Evolutionary conservation across 2,888 invertebrate genomes (phyloP), one percentile per base, ranked within the genome.

Genomic region (Drosophila neonasuta): DNA sequence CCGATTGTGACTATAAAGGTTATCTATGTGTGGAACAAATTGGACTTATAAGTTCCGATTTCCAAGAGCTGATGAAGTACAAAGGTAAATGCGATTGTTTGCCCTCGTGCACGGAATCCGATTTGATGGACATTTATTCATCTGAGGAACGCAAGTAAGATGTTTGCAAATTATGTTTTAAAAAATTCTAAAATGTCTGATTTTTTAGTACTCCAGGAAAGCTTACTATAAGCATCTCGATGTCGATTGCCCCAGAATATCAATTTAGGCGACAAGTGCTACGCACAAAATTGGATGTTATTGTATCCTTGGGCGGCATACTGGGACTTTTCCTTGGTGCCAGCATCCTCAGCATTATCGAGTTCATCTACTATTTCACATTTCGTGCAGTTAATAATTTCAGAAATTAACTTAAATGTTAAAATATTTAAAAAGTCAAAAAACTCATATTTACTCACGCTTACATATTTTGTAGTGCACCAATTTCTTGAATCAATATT

Each of bases 31-130:
- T 95, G 11, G 93, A 89, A 52, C 30, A 41, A 2, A 17, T 58
- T 1, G 67, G 68, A 3, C 70, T 87, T 62, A 69, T 88, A 0
- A 66, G 75, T 45, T 86, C 87, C 2, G 84, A 93, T 79, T 76
- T 91, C 0, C 89, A 93, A 69, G 91, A 93, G 62, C 85, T 95
- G 44, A 30, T 89, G 2, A 59, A 45, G 10, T 55, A 60, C 10
- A 46, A 44, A 0, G 72, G 24, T 9, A 71, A 73, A 0, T 95
- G 95, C 76, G 90, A 92, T 63, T 95, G 95, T 79, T 86, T 94
- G 57, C 94, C 95, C 0, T 94, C 95, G 13, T 95, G 95, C 83
- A 93, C 93, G 2, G 95, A 95, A 89, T 92, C 93, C 2, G 95
- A 95, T 75, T 92, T 94, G 55, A 92, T 92, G 15, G 88, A 93